Evolutionary conservation across 2,888 invertebrate genomes (phyloP).

Genomic region (Eutolmus rufibarbis): DNA sequence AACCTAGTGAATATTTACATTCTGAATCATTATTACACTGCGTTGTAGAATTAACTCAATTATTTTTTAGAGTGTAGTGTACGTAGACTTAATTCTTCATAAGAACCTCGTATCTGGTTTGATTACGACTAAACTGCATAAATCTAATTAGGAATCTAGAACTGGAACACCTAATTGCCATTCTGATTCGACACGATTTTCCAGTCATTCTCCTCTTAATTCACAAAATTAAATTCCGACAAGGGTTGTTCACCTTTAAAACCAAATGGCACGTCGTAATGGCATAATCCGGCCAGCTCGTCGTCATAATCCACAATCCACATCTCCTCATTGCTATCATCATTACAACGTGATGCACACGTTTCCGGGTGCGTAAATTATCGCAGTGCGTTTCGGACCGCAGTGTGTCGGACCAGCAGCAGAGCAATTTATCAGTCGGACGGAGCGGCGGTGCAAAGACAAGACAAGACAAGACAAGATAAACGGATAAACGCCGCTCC

Average conservation of each 20-base stretch:
- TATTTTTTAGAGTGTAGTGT: background rate
- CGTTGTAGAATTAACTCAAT: too few relatives aligned
- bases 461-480: background rate
- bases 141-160: background rate
- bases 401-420: background rate
- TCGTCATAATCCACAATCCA: background rate
- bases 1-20: too few relatives aligned
- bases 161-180: background rate
- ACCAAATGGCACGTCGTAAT: background rate
- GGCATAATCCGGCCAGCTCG: background rate
- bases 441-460: background rate
- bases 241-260: background rate
- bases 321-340: background rate
- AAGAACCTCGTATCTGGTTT: background rate
- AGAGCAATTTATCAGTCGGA: background rate
- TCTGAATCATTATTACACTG: too few relatives aligned
- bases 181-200: background rate
- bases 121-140: background rate
- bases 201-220: background rate
- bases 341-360: background rate
- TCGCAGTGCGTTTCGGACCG: background rate
- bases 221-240: background rate
- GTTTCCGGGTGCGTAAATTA: background rate
- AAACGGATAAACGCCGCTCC: background rate
- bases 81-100: background rate